Evolutionary conservation across 2,888 invertebrate species (phyloP), one percentile per base, ranked within the genome.

Genomic region (Ophion obscuratus): DNA sequence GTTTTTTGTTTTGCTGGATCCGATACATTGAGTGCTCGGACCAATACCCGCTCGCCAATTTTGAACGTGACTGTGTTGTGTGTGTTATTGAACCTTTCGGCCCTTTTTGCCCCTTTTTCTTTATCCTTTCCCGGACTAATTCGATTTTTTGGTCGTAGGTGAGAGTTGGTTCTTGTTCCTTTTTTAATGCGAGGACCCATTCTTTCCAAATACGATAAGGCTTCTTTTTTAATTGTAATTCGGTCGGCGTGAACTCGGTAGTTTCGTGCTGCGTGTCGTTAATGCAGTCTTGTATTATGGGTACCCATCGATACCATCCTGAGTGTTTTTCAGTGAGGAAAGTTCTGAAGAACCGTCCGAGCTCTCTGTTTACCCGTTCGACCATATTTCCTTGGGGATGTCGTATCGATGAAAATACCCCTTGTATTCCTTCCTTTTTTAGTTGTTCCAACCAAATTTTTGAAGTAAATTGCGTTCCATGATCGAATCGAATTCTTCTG

Each of bases 161-260:
- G 2, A 59, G 10, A 2, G 31, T 1, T 9, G 31, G 36, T 0
- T 61, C 61, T 59, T 44, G 27, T 9, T 27, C n/a, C 5, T 71
- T 27, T 17, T 27, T n/a, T 14, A 10, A 6, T 0, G 31, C 20
- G 84, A 44, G 0, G 0, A 74, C 9, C 61, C 59, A 61, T 14
- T 74, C n/a, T 20, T 4, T 61, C 74, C 74, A 62, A 83, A 88
- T n/a, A 5, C 66, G 66, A n/a, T 66, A 66, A 1, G 66, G 66
- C 36, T 36, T 66, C 36, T 36, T 31, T 14, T n/a, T 36, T n/a
- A n/a, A n/a, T n/a, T 66, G 66, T 11, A 66, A 31, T 66, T 31
- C n/a, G 66, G 31, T 31, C 4, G 31, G 31, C 4, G 31, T 31
- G 31, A 31, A 31, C 4, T 31, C 31, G 31, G 31, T 66, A 0